A percentile compares a stretch with the other conserved stretches of the same genome.
These are phyloP conservation scores for Laticauda laticaudata DNA, from an alignment of 2,113 vertebrate species.

Conservation along the genomic window DNA sequence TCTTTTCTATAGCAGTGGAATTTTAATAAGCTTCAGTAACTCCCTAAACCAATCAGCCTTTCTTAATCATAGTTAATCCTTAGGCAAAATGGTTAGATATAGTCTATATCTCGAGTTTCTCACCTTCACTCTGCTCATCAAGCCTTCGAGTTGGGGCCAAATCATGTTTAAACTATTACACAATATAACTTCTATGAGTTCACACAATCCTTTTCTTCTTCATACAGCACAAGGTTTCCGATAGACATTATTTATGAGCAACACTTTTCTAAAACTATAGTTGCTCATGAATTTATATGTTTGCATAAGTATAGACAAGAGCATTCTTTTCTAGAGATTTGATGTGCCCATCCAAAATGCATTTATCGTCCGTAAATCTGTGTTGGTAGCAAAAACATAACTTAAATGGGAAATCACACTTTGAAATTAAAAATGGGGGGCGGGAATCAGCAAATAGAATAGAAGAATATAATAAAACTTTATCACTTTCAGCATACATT, in stretches of 20 bases:
- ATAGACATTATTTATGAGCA: background rate
- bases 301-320: background rate
- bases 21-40: background rate
- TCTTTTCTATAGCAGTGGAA: background rate
- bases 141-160: background rate
- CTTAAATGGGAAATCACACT: background rate
- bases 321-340: background rate
- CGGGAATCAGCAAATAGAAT: no score
- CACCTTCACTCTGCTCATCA: accelerated
- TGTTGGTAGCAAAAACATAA: background rate
- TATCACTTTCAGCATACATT: no score
- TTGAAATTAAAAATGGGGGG: no score
- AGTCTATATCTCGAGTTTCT: background rate
- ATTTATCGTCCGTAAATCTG: background rate
- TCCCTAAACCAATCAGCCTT: background rate
- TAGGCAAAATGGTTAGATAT: background rate
- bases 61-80: background rate
- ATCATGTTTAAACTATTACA: background rate
- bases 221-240: background rate
- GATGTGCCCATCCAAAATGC: background rate
- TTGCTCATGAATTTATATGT: background rate
- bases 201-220: background rate
- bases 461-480: no score
- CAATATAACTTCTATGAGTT: background rate
- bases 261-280: background rate